Conservation (phyloP, 2,888 invertebrate genomes). For the Venusia cambrica region DNA sequence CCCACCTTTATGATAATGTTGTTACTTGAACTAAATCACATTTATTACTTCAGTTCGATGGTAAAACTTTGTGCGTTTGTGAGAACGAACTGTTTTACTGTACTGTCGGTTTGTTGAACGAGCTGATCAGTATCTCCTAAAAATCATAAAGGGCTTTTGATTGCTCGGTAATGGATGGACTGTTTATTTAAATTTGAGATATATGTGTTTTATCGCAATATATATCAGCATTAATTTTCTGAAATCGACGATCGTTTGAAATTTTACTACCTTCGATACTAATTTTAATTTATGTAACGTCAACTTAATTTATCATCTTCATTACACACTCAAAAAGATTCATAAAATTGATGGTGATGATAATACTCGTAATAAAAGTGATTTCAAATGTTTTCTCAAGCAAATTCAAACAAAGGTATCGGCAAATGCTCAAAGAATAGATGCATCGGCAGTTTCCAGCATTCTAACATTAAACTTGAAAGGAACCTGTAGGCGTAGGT, state of each 20-base stretch:
- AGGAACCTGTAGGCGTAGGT: slow-evolving; percentile 64
- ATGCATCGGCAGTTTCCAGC: slow-evolving; percentile 23
- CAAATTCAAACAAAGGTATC: slow-evolving; percentile 33
- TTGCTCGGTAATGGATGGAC: slow-evolving; percentile 37
- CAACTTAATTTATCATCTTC: slow-evolving; percentile 11
- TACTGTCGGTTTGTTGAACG: slow-evolving; percentile 31
- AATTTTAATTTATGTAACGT: slow-evolving; percentile 8
- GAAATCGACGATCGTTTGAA: slow-evolving; percentile 19
- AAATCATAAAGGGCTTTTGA: slow-evolving; percentile 30
- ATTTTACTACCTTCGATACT: slow-evolving; percentile 23
- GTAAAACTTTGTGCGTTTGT: slow-evolving; percentile 52
- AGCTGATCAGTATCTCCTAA: slow-evolving; percentile 22
- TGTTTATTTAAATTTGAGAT: slow-evolving; percentile 38
- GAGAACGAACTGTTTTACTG: slow-evolving; percentile 47
- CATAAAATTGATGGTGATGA: slow-evolving; percentile 1
- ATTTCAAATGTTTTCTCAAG: slow-evolving; percentile 8
- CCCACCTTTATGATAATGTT: slow-evolving; percentile 56
- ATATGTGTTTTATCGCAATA: slow-evolving; percentile 44
- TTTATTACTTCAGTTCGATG: slow-evolving; percentile 50
- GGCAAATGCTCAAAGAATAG: slow-evolving; percentile 24
- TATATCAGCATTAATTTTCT: slow-evolving; percentile 35
- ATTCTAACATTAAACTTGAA: slow-evolving; percentile 50
- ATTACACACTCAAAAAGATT: slow-evolving; percentile 1
- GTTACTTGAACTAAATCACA: slow-evolving; percentile 54
- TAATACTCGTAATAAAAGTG: not conserved